Evolutionary conservation across 2,888 invertebrate genomes (phyloP).

Genomic region (Aspidapion aeneum): DNA sequence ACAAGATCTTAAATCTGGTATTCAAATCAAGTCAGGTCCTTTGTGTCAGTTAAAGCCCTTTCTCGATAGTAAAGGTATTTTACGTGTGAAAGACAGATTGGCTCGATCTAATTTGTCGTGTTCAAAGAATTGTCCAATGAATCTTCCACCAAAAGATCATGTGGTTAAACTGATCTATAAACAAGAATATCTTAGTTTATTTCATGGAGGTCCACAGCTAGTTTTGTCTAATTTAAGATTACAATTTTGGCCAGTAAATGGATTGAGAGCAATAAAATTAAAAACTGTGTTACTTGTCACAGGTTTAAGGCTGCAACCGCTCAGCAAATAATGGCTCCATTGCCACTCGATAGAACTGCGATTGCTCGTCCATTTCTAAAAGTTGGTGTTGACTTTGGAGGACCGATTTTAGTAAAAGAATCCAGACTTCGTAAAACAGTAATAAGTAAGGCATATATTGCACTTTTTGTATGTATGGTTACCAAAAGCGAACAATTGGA

Average conservation of each 20-base stretch:
- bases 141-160: conserved; percentile 15
- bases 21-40: conserved; percentile 2
- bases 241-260: conserved; percentile 22
- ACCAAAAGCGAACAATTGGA: conserved; percentile 27
- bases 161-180: conserved; percentile 13
- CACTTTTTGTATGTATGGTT: conserved; percentile 22
- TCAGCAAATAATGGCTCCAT: conserved; percentile 9
- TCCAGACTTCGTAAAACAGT: conserved; percentile 10
- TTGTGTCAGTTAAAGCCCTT: conserved; percentile 19
- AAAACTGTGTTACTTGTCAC: conserved; percentile 21
- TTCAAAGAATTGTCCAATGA: conserved; percentile 17
- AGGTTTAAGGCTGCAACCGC: conserved; percentile 12
- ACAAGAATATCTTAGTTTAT: conserved; percentile 14
- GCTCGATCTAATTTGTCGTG: conserved; percentile 13
- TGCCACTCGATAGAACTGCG: conserved; percentile 18
- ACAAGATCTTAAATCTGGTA: neutral
- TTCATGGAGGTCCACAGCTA: conserved; percentile 24
- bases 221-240: conserved; percentile 20
- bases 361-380: conserved; percentile 10
- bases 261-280: conserved; percentile 16
- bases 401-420: conserved; percentile 16
- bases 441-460: conserved; percentile 17
- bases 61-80: conserved; percentile 14
- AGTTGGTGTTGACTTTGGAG: conserved; percentile 19
- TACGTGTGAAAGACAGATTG: conserved; percentile 20